Base-by-base conservation (phyloP, 2,888 invertebrate species). In the Hypolimnas misippus region DNA sequence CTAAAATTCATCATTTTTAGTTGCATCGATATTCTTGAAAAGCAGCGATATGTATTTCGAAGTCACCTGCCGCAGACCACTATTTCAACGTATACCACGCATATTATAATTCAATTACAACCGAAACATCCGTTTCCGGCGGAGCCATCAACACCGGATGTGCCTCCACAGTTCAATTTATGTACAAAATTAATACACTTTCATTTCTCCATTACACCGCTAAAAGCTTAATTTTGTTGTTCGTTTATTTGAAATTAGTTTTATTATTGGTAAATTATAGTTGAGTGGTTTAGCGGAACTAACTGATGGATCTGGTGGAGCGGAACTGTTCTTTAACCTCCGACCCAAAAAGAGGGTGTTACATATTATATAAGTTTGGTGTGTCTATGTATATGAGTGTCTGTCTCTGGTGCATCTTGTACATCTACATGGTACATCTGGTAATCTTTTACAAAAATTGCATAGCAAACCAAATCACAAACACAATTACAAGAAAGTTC, bases 101-200 rank as follows among this genome's bases (percentile, higher is more conserved):
- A 40, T 57, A 62, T 57, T 53, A 49, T 49, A 33, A 57, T 59
- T 55, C 56, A 63, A 69, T 69, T 58, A 61, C 46, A 73, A 70
- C 61, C 69, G 69, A 66, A 69, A 69, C 57, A 62, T 66, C 69
- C 55, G 58, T 65, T 77, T 78, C 81, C 78, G 85, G 85, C 85
- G 77, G 75, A 80, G 72, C 80, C 75, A 73, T 77, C 72, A 66
- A 69, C 72, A 66, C 81, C 86, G 86, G 87, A 87, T 73, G 76
- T 80, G 71, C 65, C 74, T 73, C 73, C 79, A 73, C 72, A 77
- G 74, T 77, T 76, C 81, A 84, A 82, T 86, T 86, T 83, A 74
- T 75, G 63, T 59, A 59, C 46, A 61, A 54, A 80, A 80, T 80
- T 74, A 70, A 76, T 74, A 62, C 74, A 75, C 73, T 73, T 77